phyloP scores from a whole-genome alignment of 1,140 invertebrate genomes.

The Papilio xuthus region DNA sequence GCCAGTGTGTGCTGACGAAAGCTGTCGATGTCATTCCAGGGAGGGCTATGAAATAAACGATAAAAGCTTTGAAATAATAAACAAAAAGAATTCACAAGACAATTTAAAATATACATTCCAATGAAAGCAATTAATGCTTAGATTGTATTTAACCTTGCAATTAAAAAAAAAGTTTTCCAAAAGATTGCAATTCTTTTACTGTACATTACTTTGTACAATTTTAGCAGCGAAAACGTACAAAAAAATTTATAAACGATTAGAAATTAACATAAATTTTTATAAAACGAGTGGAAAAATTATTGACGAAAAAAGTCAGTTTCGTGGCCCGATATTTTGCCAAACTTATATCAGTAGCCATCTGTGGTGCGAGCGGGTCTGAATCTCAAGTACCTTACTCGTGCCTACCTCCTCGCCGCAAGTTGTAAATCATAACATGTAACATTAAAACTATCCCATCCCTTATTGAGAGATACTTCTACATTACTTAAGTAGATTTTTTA shows the following conservation, averaged over 20 bases:
- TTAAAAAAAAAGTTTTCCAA: too few relatives aligned
- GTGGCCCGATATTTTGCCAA: constrained; percentile 43
- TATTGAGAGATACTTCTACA: background rate
- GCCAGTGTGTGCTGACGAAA: constrained; percentile 18
- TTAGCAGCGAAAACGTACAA: too few relatives aligned
- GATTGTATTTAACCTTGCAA: too few relatives aligned
- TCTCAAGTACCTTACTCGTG: constrained; percentile 47
- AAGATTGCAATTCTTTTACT: too few relatives aligned
- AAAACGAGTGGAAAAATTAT: background rate
- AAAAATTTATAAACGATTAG: too few relatives aligned
- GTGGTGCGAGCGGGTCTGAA: constrained; percentile 54
- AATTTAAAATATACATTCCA: too few relatives aligned
- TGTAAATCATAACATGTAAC: constrained; percentile 59
- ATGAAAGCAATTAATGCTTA: too few relatives aligned
- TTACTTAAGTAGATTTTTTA: too few relatives aligned
- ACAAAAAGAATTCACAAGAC: too few relatives aligned
- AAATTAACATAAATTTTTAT: too few relatives aligned
- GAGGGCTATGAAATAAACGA: constrained; percentile 46
- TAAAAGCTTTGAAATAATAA: too few relatives aligned
- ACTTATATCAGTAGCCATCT: constrained; percentile 57
- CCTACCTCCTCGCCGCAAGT: constrained; percentile 35
- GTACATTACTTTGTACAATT: too few relatives aligned
- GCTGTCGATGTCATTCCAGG: constrained; percentile 43
- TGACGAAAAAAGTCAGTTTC: constrained; percentile 28
- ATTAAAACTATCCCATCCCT: constrained; percentile 47